A percentile compares a stretch with the other conserved stretches of the same genome.
These are phyloP conservation scores for Hafferia zeledoni DNA, from an alignment of 2,797 vertebrate species.

Conservation along the genomic window DNA sequence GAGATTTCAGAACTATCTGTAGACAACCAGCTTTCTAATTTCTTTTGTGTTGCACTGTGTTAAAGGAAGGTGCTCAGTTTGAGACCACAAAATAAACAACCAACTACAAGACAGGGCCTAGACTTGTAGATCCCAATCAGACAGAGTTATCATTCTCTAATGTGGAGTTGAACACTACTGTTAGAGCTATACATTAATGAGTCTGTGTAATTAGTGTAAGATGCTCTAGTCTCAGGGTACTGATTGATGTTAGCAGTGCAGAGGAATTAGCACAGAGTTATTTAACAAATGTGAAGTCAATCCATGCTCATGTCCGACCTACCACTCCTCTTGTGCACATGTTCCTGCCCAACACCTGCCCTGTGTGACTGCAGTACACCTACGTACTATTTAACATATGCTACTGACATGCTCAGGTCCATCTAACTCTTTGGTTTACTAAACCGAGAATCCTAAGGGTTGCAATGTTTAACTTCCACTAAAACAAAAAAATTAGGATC, in stretches of 20 bases:
- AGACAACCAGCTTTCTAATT: background rate
- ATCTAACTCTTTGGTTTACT: background rate
- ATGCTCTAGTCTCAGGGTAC: background rate
- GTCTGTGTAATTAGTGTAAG: background rate
- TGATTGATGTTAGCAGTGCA: background rate
- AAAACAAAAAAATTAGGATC: background rate
- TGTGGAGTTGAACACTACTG: fast-evolving
- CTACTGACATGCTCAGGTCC: background rate
- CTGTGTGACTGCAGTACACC: background rate
- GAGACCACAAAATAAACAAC: background rate
- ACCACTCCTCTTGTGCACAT: background rate
- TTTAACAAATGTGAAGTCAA: background rate
- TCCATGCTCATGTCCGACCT: background rate
- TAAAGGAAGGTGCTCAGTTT: background rate
- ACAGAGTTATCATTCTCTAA: background rate
- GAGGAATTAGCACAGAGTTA: background rate
- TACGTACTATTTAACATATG: background rate
- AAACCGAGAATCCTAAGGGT: background rate
- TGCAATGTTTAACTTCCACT: background rate
- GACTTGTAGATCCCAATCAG: background rate
- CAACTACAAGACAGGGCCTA: background rate
- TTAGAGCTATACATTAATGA: fast-evolving
- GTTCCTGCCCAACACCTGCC: background rate
- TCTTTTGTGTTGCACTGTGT: background rate
- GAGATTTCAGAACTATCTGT: background rate